Evolutionary conservation across 2,888 invertebrate species (phyloP).

Genomic region (Drosophila prolongata): DNA sequence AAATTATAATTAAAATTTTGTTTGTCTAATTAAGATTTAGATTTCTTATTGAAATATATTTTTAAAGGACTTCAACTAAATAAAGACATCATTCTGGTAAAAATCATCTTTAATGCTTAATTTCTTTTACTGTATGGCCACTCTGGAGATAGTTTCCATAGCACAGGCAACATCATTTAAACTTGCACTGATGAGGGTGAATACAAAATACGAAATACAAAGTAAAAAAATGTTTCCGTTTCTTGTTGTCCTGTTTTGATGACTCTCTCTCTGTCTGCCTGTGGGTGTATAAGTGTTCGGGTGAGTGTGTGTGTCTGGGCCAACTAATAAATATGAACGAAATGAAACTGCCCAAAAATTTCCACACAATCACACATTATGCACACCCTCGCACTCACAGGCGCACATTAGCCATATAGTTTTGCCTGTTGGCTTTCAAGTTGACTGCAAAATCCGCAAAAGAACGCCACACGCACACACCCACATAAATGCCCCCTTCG

Average conservation of each 20-base stretch:
- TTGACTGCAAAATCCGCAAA: slow-evolving; percentile 81
- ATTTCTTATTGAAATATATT: no score
- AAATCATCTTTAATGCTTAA: background rate
- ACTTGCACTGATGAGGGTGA: slow-evolving; percentile 76
- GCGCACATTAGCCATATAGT: slow-evolving; percentile 73
- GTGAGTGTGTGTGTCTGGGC: slow-evolving; percentile 66
- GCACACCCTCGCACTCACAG: slow-evolving; percentile 47
- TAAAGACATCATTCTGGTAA: no score
- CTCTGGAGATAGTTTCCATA: slow-evolving; percentile 65
- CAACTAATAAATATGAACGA: slow-evolving; percentile 83
- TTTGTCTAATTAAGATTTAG: no score
- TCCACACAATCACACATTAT: slow-evolving; percentile 77
- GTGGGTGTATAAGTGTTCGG: slow-evolving; percentile 3
- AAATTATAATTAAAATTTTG: no score
- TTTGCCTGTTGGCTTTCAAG: slow-evolving; percentile 78
- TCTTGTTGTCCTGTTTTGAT: slow-evolving; percentile 77
- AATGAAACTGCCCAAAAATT: slow-evolving; percentile 83
- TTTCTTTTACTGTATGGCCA: slow-evolving; percentile 12
- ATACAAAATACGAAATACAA: slow-evolving; percentile 56
- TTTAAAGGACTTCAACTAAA: no score
- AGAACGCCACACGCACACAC: slow-evolving; percentile 69
- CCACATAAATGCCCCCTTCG: slow-evolving; percentile 28
- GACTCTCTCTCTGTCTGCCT: slow-evolving; percentile 24
- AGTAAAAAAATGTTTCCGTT: slow-evolving; percentile 66
- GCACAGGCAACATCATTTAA: slow-evolving; percentile 69